Conservation (phyloP, 1,140 invertebrate species). For the Thrips palmi region DNA sequence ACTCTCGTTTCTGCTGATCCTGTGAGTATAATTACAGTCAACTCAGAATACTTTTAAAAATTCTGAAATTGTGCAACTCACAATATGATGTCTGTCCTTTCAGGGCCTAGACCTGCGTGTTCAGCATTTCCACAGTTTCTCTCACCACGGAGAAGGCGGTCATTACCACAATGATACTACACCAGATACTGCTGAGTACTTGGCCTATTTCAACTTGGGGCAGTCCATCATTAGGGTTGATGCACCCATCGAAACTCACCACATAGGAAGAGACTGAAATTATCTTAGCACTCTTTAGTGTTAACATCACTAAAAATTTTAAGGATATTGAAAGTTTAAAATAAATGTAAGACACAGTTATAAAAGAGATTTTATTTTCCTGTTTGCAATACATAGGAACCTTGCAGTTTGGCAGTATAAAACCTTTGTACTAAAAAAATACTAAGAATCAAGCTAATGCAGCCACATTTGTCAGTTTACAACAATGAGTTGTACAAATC, state of each 20-base stretch:
- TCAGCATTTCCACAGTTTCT: slow-evolving; percentile 90
- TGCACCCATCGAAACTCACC: slow-evolving; percentile 35
- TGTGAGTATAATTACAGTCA: slow-evolving; percentile 30
- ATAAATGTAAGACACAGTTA: too few relatives aligned
- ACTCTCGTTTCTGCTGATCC: slow-evolving; percentile 75
- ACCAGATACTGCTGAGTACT: slow-evolving; percentile 63
- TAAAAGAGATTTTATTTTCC: too few relatives aligned
- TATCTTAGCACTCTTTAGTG: too few relatives aligned
- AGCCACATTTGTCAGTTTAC: too few relatives aligned
- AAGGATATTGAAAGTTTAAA: too few relatives aligned
- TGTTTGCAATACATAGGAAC: too few relatives aligned
- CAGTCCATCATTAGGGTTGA: slow-evolving; percentile 61
- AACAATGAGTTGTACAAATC: too few relatives aligned
- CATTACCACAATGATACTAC: slow-evolving; percentile 93
- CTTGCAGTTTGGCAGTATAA: too few relatives aligned
- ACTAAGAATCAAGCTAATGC: too few relatives aligned
- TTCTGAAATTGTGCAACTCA: not conserved
- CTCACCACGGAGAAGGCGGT: slow-evolving; percentile 69
- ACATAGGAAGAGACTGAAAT: slow-evolving; percentile 38
- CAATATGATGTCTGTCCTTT: slow-evolving; percentile 13
- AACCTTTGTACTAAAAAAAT: too few relatives aligned
- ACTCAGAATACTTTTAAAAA: not conserved
- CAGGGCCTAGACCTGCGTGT: slow-evolving; percentile 72
- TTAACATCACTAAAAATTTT: too few relatives aligned
- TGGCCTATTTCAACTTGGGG: slow-evolving; percentile 70